Evolutionary conservation across 2,113 vertebrate genomes (phyloP), one percentile per base, ranked within the genome.

Genomic region (Todiramphus chloris): DNA sequence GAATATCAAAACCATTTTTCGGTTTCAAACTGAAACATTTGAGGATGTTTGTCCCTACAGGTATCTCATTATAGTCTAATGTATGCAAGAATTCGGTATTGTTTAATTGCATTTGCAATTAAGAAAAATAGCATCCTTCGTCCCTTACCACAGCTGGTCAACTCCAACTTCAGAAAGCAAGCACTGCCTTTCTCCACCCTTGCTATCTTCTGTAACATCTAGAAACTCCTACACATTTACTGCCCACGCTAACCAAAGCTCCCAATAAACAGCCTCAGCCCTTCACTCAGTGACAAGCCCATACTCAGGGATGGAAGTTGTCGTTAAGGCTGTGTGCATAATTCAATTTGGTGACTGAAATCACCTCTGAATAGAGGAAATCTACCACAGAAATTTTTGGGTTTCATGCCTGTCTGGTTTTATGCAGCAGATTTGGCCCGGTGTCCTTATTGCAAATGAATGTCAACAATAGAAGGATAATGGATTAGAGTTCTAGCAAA

Each of bases 401-500:
- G 18, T 31, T 44, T 27, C 48, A 9, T 53, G 44, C 39, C 31
- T 44, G 15, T 18, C 28, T 70, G n/a, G 0, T 28, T 68, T 90
- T 11, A 25, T 35, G 51, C 83, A 79, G 31, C 63, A 77, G 15
- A 33, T 73, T 90, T 84, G 39, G 28, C 39, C 68, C 39, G 11
- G 37, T 53, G 44, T 91, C 72, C 67, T 75, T 68, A 75, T 33
- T 77, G 44, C 58, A 62, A 73, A 56, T 53, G 21, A 85, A 62
- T 69, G 39, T 58, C 85, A 92, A 2, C 68, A 93, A 12, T 13
- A 55, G 82, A 87, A 67, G 59, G 77, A 79, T 77, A 95, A 95
- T 46, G 66, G 81, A 96, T 94, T 77, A 33, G 9, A 70, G n/a
- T 53, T 86, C 55, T 69, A 89, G 59, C 68, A 94, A 96, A 97